phyloP scores from a whole-genome alignment of 2,888 invertebrate species.

The Orthosia gothica region DNA sequence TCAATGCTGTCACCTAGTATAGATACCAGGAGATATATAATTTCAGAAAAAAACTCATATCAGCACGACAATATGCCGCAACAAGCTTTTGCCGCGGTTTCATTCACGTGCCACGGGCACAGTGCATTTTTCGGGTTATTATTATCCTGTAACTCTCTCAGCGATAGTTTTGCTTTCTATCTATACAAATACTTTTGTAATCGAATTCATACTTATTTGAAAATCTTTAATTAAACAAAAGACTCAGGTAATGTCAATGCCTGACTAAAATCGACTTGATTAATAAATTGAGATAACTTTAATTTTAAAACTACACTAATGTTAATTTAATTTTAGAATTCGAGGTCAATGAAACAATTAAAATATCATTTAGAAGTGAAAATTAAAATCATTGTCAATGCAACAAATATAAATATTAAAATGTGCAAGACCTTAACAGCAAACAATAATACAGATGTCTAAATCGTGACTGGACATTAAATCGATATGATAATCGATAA shows the following conservation, averaged over 20 bases:
- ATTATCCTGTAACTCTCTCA: too few species aligned
- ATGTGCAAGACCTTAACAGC: slow-evolving; percentile 53
- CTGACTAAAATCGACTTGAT: not conserved
- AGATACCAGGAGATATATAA: too few species aligned
- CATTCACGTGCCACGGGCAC: too few species aligned
- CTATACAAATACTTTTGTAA: too few species aligned
- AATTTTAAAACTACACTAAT: not conserved
- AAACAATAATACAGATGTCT: slow-evolving; percentile 64
- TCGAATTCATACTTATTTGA: too few species aligned
- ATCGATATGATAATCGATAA: slow-evolving; percentile 69
- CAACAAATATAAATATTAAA: slow-evolving; percentile 35
- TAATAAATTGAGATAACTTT: not conserved
- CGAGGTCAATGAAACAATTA: slow-evolving; percentile 36
- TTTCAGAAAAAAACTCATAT: too few species aligned
- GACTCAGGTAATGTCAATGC: not conserved
- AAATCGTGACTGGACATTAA: slow-evolving; percentile 68
- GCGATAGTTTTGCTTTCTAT: too few species aligned
- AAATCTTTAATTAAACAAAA: not conserved
- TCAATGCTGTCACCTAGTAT: too few species aligned
- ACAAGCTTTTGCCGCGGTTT: not conserved
- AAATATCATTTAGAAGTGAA: slow-evolving; percentile 31
- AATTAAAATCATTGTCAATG: slow-evolving; percentile 43
- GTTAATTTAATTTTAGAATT: not conserved
- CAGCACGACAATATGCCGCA: not conserved
- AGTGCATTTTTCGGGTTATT: too few species aligned